Conservation (phyloP, 2,888 invertebrate genomes). For the Drepanosiphum platanoidis region DNA sequence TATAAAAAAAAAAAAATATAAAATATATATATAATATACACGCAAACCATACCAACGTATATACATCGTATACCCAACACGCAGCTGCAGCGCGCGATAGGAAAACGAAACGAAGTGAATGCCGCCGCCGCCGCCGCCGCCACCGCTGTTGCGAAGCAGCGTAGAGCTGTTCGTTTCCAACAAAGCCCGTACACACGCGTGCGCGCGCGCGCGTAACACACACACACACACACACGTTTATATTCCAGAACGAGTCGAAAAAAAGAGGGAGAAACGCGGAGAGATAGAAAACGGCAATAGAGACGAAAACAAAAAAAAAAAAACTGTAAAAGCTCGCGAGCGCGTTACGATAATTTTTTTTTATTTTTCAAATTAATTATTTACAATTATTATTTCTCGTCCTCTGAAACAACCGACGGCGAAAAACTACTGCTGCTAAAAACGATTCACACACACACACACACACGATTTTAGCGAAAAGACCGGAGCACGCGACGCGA, state of each 20-base stretch:
- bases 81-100: conserved; percentile 59
- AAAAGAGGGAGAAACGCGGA: not conserved
- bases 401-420: conserved; percentile 8
- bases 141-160: conserved; percentile 41
- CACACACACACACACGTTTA: not conserved
- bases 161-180: conserved; percentile 47
- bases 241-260: conserved; percentile 10
- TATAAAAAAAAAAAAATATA: conserved; percentile 27
- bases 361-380: conserved; percentile 6
- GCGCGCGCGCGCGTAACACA: not conserved
- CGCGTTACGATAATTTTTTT: conserved; percentile 21
- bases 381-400: not conserved
- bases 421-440: no score
- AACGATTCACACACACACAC: no score
- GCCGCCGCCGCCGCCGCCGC: conserved; percentile 43
- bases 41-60: conserved; percentile 33
- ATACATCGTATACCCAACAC: conserved; percentile 54
- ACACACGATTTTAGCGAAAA: not conserved
- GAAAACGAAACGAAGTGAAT: conserved; percentile 59
- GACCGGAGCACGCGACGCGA: not conserved
- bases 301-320: conserved; percentile 26
- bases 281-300: not conserved
- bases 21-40: conserved; percentile 29
- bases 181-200: conserved; percentile 29
- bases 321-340: not conserved